Evolutionary conservation across 2,797 vertebrate species (phyloP).

Genomic region (Oreochromis grahami): DNA sequence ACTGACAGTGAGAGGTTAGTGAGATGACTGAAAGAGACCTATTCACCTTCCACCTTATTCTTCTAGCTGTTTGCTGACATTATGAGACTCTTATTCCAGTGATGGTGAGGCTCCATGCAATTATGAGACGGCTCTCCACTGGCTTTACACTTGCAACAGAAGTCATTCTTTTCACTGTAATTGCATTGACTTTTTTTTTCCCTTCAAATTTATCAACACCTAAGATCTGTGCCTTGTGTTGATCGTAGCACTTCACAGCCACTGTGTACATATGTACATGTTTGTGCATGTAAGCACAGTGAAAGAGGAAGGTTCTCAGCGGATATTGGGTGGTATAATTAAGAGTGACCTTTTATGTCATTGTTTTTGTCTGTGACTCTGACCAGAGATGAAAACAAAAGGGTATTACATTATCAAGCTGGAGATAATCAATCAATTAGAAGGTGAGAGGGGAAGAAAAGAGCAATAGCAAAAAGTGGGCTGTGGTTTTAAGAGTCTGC

Average conservation of each 20-base stretch:
- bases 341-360: conserved; percentile 37
- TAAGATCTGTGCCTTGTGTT: conserved; percentile 46
- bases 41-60: background rate
- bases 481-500: conserved; percentile 34
- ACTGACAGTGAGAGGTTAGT: conserved; percentile 90
- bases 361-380: conserved; percentile 39
- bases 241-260: background rate
- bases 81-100: conserved; percentile 39
- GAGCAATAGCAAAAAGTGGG: background rate
- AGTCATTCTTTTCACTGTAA: conserved; percentile 51
- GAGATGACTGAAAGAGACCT: background rate
- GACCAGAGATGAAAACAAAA: conserved; percentile 48
- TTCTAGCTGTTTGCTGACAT: conserved; percentile 40
- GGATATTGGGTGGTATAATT: conserved; percentile 46
- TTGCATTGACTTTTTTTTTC: conserved; percentile 49
- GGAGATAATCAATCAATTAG: conserved; percentile 43
- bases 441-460: conserved; percentile 3
- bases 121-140: background rate
- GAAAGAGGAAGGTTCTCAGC: background rate
- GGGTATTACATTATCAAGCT: conserved; percentile 36
- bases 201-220: conserved; percentile 38
- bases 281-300: background rate
- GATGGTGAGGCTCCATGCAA: conserved; percentile 6
- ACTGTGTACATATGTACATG: background rate
- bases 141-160: background rate